Percentiles rank a stretch among this genome's conserved stretches.
Conservation (phyloP, 2,888 invertebrate species). For the Caenorhabditis auriculariae region DNA sequence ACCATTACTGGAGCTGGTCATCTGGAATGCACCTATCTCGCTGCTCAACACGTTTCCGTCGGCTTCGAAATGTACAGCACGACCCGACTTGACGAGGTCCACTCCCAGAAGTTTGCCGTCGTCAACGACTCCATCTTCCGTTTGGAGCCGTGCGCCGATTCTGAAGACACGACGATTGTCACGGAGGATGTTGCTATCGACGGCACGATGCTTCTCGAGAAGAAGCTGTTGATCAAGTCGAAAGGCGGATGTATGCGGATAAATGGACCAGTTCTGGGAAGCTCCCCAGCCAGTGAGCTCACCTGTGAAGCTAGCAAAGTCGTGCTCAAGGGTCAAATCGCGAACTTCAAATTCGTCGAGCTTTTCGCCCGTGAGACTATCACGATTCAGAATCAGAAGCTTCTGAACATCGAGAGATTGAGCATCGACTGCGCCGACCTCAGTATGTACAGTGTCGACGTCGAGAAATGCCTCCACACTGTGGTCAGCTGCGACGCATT, state of each 20-base stretch:
- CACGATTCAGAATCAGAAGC: constrained; percentile 20
- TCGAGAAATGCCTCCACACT: constrained; percentile 25
- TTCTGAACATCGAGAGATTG: constrained; percentile 25
- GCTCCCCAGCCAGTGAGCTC: constrained; percentile 29
- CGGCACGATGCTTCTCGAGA: constrained; percentile 33
- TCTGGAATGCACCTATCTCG: constrained; percentile 10
- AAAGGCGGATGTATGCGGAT: constrained; percentile 18
- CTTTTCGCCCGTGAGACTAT: constrained; percentile 34
- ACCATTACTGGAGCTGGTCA: constrained; percentile 15
- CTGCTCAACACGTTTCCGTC: constrained; percentile 11
- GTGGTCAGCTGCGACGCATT: constrained; percentile 28
- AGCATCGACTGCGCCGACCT: constrained; percentile 32
- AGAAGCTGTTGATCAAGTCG: constrained; percentile 32
- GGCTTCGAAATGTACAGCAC: constrained; percentile 30
- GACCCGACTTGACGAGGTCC: constrained; percentile 20
- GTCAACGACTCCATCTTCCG: constrained; percentile 33
- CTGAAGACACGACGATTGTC: constrained; percentile 25
- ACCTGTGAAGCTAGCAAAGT: constrained; percentile 28
- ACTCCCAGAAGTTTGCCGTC: constrained; percentile 19
- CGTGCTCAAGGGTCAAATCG: constrained; percentile 27
- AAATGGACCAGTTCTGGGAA: constrained; percentile 32
- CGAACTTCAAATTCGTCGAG: constrained; percentile 41
- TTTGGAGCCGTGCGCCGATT: constrained; percentile 17
- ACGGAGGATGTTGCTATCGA: constrained; percentile 29
- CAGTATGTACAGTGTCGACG: constrained; percentile 20